These are phyloP conservation scores for Caenorhabditis inopinata DNA, from an alignment of 1,140 invertebrate genomes.

Conservation along the genomic window DNA sequence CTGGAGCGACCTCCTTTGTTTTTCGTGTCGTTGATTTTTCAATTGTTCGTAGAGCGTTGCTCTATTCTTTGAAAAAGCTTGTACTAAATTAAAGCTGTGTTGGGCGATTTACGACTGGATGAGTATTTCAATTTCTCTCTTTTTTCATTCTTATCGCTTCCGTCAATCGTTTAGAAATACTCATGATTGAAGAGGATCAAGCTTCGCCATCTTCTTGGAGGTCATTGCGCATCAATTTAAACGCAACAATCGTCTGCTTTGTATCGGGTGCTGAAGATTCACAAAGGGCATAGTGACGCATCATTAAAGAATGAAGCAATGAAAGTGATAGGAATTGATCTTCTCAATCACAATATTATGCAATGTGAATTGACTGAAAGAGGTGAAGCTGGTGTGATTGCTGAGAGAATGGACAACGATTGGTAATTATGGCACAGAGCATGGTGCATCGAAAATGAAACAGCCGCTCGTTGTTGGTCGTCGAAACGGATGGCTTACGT, in stretches of 20 bases:
- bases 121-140: no score
- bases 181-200: background rate
- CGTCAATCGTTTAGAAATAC: background rate
- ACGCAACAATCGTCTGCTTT: constrained; percentile 21
- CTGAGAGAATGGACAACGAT: no score
- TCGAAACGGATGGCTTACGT: no score
- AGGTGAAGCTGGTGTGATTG: background rate
- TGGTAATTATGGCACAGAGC: no score
- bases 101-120: no score
- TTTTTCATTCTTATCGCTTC: constrained; percentile 11
- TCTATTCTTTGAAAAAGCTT: no score
- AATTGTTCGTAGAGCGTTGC: no score
- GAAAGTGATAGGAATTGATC: constrained; percentile 10
- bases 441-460: no score
- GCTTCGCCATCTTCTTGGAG: background rate
- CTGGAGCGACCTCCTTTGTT: no score
- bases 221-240: constrained; percentile 11
- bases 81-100: no score
- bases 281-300: constrained; percentile 11
- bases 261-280: constrained; percentile 4
- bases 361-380: background rate
- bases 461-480: no score
- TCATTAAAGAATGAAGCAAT: background rate
- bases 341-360: constrained; percentile 3
- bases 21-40: no score